These are phyloP conservation scores for Cephus rjabovi DNA, from an alignment of 2,888 invertebrate species.

Conservation along the genomic window DNA sequence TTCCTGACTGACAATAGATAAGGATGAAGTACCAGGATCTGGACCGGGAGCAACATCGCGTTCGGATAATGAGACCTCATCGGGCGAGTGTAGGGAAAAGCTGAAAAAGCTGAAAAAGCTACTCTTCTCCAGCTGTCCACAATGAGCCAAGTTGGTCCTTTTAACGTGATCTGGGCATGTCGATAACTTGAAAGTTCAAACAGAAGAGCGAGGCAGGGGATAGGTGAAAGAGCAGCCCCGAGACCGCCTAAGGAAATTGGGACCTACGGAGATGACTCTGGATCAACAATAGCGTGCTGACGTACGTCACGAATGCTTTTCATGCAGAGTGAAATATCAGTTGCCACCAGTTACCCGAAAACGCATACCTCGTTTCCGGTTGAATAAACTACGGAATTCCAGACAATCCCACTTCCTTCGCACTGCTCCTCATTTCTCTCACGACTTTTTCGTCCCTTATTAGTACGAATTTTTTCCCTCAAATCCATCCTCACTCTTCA, in stretches of 20 bases:
- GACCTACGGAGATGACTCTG: not conserved
- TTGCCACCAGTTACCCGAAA: not conserved
- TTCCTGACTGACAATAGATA: not conserved
- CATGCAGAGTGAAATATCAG: not conserved
- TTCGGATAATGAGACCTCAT: not conserved
- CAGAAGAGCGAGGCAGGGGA: not conserved
- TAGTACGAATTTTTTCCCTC: constrained; percentile 24
- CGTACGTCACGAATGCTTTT: not conserved
- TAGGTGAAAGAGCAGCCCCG: not conserved
- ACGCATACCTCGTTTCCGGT: not conserved
- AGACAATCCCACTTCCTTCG: not conserved
- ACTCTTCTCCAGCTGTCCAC: not conserved
- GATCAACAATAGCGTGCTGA: not conserved
- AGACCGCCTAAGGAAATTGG: not conserved
- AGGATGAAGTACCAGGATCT: not conserved
- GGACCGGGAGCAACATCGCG: not conserved
- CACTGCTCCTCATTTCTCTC: not conserved
- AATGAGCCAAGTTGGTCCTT: not conserved
- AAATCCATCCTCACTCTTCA: constrained; percentile 27
- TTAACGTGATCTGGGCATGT: not conserved
- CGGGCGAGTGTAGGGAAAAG: not conserved
- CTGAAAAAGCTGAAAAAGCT: not conserved
- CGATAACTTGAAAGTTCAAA: not conserved
- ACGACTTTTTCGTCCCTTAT: constrained; percentile 6
- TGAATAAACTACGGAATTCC: not conserved